Base-by-base conservation (phyloP, 2,888 invertebrate genomes). In the Lottia scabra region DNA sequence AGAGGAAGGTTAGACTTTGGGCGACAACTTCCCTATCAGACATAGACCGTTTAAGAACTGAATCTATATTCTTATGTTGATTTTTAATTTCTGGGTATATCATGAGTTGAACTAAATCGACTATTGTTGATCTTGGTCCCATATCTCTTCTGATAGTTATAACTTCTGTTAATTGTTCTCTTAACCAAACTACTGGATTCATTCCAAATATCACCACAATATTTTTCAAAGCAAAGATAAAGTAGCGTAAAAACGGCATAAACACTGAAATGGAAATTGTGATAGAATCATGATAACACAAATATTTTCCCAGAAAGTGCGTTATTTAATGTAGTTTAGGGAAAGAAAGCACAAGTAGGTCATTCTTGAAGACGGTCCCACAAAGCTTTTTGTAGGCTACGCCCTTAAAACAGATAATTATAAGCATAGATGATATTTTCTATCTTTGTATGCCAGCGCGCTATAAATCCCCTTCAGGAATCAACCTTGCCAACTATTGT, bases 31-130 rank as follows among this genome's bases (percentile, higher is more conserved):
- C 87, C 23, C 84, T 74, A 65, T 84, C 84, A 2, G 81, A 78
- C 83, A 85, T 78, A 26, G 78, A 73, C 23, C 27, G 63, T n/a
- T 63, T 56, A 8, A 56, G 19, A 19, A 56, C 23, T 1, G 63
- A 56, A 46, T 65, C 63, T 2, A 27, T 27, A 46, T 45, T 15
- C 15, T 38, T 26, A 48, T 43, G 38, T 8, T 63, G 63, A 45
- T 45, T 16, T 19, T 71, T 63, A n/a, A 78, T 78, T 27, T 80
- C 80, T 3, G 88, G 83, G 69, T 90, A 90, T 71, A 91, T 74
- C 89, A 91, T 88, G 65, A 90, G 80, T 70, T 91, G 90, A 5
- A 91, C 81, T 13, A 90, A 83, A 75, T 91, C 90, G 1, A 84
- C 78, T 45, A 78, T 71, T 45, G 78, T 76, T 44, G 78, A 73